Conservation (phyloP, 2,888 invertebrate species). For the Adelphocoris suturalis region DNA sequence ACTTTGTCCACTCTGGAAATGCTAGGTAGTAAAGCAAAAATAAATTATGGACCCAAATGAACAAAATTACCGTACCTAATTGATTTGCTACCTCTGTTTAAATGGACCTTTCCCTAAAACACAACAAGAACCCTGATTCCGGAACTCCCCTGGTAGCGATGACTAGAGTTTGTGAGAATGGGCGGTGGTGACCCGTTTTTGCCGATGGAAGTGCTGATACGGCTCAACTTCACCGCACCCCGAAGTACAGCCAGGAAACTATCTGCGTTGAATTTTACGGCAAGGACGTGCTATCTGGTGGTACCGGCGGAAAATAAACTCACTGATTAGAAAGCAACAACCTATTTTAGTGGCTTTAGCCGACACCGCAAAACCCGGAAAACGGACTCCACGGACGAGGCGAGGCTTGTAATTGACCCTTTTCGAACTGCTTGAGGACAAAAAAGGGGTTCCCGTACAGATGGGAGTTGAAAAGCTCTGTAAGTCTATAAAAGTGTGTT, state of each 20-base stretch:
- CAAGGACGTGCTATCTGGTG: neutral
- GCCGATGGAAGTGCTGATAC: neutral
- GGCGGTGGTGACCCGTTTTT: neutral
- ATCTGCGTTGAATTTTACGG: neutral
- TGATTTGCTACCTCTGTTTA: too few relatives aligned
- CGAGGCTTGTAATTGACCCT: slow-evolving; percentile 11
- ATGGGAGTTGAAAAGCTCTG: neutral
- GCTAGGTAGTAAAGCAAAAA: too few relatives aligned
- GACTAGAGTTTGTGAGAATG: neutral
- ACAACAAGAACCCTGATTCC: neutral
- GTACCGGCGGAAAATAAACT: slow-evolving; percentile 10
- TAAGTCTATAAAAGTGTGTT: neutral
- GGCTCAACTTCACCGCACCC: neutral
- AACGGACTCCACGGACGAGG: neutral
- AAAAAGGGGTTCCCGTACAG: neutral
- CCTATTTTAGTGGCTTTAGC: slow-evolving; percentile 5
- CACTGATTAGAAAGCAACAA: slow-evolving; percentile 22
- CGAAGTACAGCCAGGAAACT: neutral
- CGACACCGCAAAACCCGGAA: neutral
- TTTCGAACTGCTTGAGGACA: neutral
- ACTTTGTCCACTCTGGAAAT: too few relatives aligned
- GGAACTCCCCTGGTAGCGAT: neutral
- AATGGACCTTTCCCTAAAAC: neutral
- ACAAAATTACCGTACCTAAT: too few relatives aligned
- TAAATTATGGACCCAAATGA: too few relatives aligned